Conservation (phyloP, 2,797 vertebrate genomes). For the Danio albolineatus region DNA sequence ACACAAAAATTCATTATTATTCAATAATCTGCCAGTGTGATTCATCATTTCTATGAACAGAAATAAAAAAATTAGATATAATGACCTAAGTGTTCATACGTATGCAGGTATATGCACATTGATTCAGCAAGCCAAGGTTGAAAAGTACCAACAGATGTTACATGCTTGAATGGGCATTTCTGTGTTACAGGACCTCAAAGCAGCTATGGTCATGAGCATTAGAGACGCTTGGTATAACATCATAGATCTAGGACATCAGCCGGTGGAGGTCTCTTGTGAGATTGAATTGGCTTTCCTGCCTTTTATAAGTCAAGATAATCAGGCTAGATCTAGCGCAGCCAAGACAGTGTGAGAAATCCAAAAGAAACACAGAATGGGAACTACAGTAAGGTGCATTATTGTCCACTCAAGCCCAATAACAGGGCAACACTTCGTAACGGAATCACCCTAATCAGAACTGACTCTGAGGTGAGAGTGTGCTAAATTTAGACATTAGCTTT, state of each 20-base stretch:
- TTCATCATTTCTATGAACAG: background rate
- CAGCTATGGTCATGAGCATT: conserved; percentile 31
- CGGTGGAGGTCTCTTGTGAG: conserved; percentile 57
- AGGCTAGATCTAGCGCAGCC: conserved; percentile 45
- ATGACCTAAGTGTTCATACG: background rate
- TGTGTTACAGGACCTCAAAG: background rate
- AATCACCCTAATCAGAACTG: conserved; percentile 41
- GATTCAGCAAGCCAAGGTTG: background rate
- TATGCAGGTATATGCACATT: background rate
- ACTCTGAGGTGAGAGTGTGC: conserved; percentile 10
- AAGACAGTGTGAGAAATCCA: conserved; percentile 22
- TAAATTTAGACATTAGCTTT: conserved; percentile 30
- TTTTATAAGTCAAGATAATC: conserved; percentile 59
- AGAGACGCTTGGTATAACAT: conserved; percentile 26
- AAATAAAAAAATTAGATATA: no score
- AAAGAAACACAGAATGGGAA: conserved; percentile 66
- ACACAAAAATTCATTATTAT: background rate
- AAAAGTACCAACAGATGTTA: background rate
- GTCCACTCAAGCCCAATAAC: conserved; percentile 60
- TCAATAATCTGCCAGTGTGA: background rate
- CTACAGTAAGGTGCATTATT: conserved; percentile 73
- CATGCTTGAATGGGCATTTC: background rate
- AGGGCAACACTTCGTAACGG: conserved; percentile 38
- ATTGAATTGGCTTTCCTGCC: conserved; percentile 54
- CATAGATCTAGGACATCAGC: conserved; percentile 71